A percentile compares a stretch with the other conserved stretches of the same genome.
These are phyloP conservation scores for Cerastis leucographa DNA, from an alignment of 2,888 invertebrate species.

Conservation along the genomic window DNA sequence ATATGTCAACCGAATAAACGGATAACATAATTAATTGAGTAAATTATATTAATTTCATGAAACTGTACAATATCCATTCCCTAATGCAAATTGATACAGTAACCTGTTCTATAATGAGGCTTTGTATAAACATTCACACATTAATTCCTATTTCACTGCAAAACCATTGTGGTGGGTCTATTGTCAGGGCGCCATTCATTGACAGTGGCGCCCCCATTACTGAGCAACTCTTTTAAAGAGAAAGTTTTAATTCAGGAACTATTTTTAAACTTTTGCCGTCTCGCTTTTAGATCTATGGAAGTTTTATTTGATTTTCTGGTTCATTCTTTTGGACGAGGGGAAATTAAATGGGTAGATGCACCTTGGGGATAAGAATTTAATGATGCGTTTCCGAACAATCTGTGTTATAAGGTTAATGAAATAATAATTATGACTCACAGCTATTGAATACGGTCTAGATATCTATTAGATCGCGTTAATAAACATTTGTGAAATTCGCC, in stretches of 20 bases:
- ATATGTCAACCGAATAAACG: slow-evolving; percentile 25
- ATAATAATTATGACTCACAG: no score
- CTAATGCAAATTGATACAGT: slow-evolving; percentile 25
- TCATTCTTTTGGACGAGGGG: neutral
- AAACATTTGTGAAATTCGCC: no score
- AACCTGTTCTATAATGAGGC: neutral
- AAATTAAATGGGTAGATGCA: neutral
- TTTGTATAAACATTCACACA: slow-evolving; percentile 13
- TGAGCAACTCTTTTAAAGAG: slow-evolving; percentile 22
- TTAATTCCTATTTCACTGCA: slow-evolving; percentile 44
- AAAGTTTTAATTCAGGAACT: slow-evolving; percentile 50
- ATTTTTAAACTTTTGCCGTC: slow-evolving; percentile 38
- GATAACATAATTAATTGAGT: slow-evolving; percentile 23
- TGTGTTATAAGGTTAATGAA: neutral
- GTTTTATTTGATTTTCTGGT: slow-evolving; percentile 20
- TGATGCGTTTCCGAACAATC: neutral
- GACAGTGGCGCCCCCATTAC: slow-evolving; percentile 47
- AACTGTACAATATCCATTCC: slow-evolving; percentile 4
- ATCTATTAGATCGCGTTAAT: neutral
- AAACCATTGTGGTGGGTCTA: slow-evolving; percentile 56
- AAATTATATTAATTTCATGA: slow-evolving; percentile 34
- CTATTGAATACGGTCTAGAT: no score
- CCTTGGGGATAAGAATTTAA: neutral
- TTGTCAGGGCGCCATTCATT: slow-evolving; percentile 62
- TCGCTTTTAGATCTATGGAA: slow-evolving; percentile 8